Conservation (phyloP, 2,113 vertebrate species). For the Pterocles burchelli region DNA sequence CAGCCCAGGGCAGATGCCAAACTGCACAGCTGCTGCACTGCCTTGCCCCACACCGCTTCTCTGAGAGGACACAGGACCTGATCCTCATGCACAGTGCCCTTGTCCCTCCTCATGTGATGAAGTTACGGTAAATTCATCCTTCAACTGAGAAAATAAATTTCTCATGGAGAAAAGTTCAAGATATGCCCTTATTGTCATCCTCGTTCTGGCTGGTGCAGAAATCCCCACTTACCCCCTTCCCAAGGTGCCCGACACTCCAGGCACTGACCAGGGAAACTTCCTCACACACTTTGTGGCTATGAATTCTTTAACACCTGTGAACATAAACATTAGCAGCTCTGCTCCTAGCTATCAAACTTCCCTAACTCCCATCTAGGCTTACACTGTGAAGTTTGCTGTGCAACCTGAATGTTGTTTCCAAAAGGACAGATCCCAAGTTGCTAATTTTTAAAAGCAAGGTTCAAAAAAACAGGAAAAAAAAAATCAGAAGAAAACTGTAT, state of each 20-base stretch:
- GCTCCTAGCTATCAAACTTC: background rate
- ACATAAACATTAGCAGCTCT: background rate
- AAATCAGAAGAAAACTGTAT: background rate
- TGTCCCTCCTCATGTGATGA: background rate
- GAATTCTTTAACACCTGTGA: background rate
- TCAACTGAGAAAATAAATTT: background rate
- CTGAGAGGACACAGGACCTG: accelerated
- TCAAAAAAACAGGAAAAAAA: background rate
- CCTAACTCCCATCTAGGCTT: no score
- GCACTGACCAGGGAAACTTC: background rate
- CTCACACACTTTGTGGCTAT: accelerated
- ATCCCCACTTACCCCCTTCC: accelerated
- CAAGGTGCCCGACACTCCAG: accelerated
- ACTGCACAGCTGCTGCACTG: no score
- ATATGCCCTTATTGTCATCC: accelerated
- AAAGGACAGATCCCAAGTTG: background rate
- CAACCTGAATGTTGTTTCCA: background rate
- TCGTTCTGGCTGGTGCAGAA: background rate
- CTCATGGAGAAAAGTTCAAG: background rate
- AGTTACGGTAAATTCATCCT: background rate
- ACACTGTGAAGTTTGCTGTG: background rate
- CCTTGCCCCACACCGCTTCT: no score
- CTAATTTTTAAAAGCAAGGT: background rate
- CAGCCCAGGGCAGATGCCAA: accelerated
- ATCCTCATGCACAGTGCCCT: background rate